Base-by-base conservation (phyloP, 2,113 vertebrate genomes). In the Sturnira hondurensis region DNA sequence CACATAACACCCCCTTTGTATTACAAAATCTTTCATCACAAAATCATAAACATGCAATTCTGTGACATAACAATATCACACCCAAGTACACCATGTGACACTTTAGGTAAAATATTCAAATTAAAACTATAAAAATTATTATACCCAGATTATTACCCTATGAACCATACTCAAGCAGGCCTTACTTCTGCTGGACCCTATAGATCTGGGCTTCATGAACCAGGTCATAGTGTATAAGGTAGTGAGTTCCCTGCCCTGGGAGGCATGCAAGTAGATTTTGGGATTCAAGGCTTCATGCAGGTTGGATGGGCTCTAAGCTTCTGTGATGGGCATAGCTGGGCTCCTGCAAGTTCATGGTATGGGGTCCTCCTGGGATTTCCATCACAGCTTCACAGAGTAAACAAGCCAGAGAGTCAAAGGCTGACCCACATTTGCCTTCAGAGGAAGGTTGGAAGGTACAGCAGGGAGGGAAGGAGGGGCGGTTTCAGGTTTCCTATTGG, bases 401-500 rank as follows among this genome's bases (percentile, higher is more conserved):
- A 65, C 26, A 43, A 36, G 67, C 20, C 47, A 3, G 20, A 41
- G 89, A 76, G 33, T 38, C n/a, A 67, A 94, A n/a, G 68, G 17
- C 19, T 63, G 52, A 47, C 84, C 74, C 5, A n/a, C 8, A 19
- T 68, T 61, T 67, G 52, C 89, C 43, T 78, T 52, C n/a, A 28
- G 61, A 88, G 71, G 78, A 81, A 43, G 19, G n/a, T 22, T 43
- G 73, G 81, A 68, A 81, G 71, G 73, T 12, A 26, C 47, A 92
- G 58, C n/a, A 26, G 22, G 38, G 38, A 7, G 4, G 0, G 17
- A 58, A 24, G 4, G 1, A 14, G 17, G 20, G 52, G 0, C 10
- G 4, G 10, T 17, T 81, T 92, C 91, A 77, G 58, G 45, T 77
- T 95, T 97, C 82, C 86, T 73, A 61, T 65, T 80, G 77, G n/a